phyloP scores from a whole-genome alignment of 2,888 invertebrate species.

The Hoplodrina ambigua region DNA sequence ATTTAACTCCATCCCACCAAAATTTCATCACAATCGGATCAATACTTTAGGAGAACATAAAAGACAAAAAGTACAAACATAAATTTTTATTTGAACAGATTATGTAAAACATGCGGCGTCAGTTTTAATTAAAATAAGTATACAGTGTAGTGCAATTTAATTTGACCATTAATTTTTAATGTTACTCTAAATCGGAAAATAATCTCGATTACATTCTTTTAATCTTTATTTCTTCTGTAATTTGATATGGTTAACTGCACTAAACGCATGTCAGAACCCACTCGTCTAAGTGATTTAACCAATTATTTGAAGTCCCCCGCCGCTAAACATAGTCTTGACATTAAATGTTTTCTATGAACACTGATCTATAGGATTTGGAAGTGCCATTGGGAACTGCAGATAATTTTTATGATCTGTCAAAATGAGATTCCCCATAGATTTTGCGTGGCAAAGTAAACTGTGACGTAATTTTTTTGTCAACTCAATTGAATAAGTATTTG shows the following conservation, averaged over 20 bases:
- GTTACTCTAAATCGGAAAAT: slow-evolving; percentile 21
- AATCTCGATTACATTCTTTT: slow-evolving; percentile 45
- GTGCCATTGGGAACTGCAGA: neutral
- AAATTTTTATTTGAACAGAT: too few species aligned
- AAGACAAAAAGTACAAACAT: too few species aligned
- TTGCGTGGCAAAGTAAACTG: too few species aligned
- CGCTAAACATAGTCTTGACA: slow-evolving; percentile 68
- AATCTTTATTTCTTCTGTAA: slow-evolving; percentile 42
- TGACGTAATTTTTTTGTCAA: too few species aligned
- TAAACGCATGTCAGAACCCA: slow-evolving; percentile 35
- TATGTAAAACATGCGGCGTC: too few species aligned
- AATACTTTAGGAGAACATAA: too few species aligned
- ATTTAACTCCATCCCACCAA: too few species aligned
- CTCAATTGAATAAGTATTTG: too few species aligned
- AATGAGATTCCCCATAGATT: too few species aligned
- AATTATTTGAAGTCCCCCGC: slow-evolving; percentile 79
- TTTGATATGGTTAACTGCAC: slow-evolving; percentile 39
- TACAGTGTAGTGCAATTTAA: slow-evolving; percentile 39
- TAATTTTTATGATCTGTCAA: too few species aligned
- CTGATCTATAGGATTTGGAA: slow-evolving; percentile 19
- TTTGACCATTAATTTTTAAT: slow-evolving; percentile 30
- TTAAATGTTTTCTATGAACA: slow-evolving; percentile 40
- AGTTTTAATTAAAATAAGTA: slow-evolving; percentile 7
- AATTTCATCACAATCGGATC: too few species aligned
- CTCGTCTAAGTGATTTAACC: slow-evolving; percentile 67